Conservation (phyloP, 2,888 invertebrate species). For the Melanargia galathea region DNA sequence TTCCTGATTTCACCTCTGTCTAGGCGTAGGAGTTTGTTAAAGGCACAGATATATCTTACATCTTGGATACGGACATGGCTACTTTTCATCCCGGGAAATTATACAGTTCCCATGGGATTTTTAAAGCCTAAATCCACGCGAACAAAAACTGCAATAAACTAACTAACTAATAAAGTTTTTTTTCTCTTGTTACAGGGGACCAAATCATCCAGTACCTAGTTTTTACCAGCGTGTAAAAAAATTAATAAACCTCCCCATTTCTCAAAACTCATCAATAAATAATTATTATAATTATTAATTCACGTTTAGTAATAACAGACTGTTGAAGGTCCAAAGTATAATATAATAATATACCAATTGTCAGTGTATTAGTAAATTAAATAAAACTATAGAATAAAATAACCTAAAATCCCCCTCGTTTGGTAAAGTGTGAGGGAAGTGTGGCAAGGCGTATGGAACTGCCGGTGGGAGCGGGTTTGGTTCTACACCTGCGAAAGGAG, state of each 20-base stretch:
- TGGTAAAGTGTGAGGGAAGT: slow-evolving; percentile 1
- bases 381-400: not conserved
- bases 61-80: too few species aligned
- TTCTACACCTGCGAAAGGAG: not conserved
- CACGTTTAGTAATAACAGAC: slow-evolving; percentile 2
- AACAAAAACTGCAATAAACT: too few species aligned
- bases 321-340: slow-evolving; percentile 14
- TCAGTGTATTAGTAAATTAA: not conserved
- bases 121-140: too few species aligned
- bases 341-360: not conserved
- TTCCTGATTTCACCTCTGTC: too few species aligned
- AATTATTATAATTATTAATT: not conserved
- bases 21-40: too few species aligned
- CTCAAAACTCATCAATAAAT: not conserved
- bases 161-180: not conserved
- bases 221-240: not conserved
- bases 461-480: not conserved
- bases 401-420: not conserved
- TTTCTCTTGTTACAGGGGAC: slow-evolving; percentile 71
- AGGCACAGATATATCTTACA: too few species aligned
- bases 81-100: too few species aligned
- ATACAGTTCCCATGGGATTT: too few species aligned
- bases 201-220: slow-evolving; percentile 49
- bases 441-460: slow-evolving; percentile 2
- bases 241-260: not conserved